Conservation (phyloP, 2,888 invertebrate species). For the Coleophora deauratella region DNA sequence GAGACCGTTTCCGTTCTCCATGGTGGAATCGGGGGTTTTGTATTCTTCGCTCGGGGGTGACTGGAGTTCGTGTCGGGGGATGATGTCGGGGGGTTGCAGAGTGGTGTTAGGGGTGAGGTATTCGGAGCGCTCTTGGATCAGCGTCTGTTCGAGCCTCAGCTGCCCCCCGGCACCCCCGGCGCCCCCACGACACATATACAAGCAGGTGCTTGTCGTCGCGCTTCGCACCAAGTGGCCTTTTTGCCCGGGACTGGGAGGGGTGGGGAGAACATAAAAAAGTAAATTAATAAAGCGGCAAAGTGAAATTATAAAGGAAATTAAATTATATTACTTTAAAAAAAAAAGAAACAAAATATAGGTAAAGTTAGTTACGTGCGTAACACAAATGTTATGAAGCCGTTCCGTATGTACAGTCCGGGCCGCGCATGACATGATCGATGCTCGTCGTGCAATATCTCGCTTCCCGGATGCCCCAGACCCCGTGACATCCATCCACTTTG, state of each 20-base stretch:
- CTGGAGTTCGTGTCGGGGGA: slow-evolving; percentile 35
- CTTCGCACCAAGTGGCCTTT: slow-evolving; percentile 46
- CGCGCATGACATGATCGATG: background rate
- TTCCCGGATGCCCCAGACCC: too few species aligned
- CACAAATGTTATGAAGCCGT: slow-evolving; percentile 19
- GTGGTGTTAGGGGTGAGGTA: slow-evolving; percentile 44
- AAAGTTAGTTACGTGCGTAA: slow-evolving; percentile 46
- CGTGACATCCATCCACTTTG: background rate
- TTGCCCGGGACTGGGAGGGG: slow-evolving; percentile 22
- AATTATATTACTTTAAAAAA: too few species aligned
- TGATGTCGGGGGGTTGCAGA: slow-evolving; percentile 49
- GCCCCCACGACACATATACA: slow-evolving; percentile 31
- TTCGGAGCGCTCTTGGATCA: slow-evolving; percentile 39
- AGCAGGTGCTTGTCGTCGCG: slow-evolving; percentile 28
- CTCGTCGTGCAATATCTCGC: too few species aligned
- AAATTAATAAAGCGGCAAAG: slow-evolving; percentile 40
- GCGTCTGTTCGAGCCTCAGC: slow-evolving; percentile 41
- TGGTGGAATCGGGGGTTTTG: slow-evolving; percentile 41
- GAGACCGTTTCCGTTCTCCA: slow-evolving; percentile 21
- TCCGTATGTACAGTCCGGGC: slow-evolving; percentile 21
- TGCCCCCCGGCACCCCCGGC: slow-evolving; percentile 35
- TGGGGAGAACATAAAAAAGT: slow-evolving; percentile 33
- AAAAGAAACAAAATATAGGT: slow-evolving; percentile 18
- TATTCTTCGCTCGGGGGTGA: slow-evolving; percentile 45
- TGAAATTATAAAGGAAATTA: background rate